Percentiles rank a stretch among this genome's conserved stretches.
These are phyloP conservation scores for Tetheella fluctuosa DNA, from an alignment of 2,888 invertebrate species.

Conservation along the genomic window DNA sequence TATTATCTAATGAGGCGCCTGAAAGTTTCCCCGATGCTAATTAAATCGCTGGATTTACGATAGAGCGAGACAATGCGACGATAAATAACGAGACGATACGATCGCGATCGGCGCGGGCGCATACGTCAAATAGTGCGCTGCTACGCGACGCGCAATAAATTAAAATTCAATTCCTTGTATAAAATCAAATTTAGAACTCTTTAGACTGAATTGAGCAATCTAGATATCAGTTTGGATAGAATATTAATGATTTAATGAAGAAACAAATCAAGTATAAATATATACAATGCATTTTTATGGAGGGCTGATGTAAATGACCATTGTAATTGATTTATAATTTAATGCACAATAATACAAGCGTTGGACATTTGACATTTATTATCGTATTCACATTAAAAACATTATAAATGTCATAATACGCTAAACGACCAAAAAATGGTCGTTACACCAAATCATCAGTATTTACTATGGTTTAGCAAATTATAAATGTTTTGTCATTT, in stretches of 20 bases:
- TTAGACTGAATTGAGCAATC: too few species aligned
- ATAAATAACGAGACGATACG: slow-evolving; percentile 54
- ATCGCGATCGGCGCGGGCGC: slow-evolving; percentile 50
- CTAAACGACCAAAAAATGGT: slow-evolving; percentile 4
- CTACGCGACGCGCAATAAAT: slow-evolving; percentile 15
- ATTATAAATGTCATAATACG: slow-evolving; percentile 4
- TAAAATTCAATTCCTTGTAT: slow-evolving; percentile 11
- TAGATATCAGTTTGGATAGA: too few species aligned
- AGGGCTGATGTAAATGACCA: background rate
- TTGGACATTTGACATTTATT: background rate
- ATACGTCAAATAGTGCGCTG: slow-evolving; percentile 38
- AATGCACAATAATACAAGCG: background rate
- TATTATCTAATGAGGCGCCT: slow-evolving; percentile 10
- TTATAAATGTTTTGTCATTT: background rate
- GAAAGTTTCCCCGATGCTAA: slow-evolving; percentile 28
- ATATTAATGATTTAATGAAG: too few species aligned
- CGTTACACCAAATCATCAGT: background rate
- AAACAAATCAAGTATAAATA: background rate
- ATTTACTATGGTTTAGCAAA: slow-evolving; percentile 3
- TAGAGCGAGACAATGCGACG: slow-evolving; percentile 51
- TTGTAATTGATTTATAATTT: background rate
- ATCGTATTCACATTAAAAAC: background rate
- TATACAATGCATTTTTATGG: background rate
- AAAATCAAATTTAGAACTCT: background rate
- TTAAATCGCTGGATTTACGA: slow-evolving; percentile 45